phyloP scores from a whole-genome alignment of 2,113 vertebrate species.

The Rhynchopsitta pachyrhyncha region DNA sequence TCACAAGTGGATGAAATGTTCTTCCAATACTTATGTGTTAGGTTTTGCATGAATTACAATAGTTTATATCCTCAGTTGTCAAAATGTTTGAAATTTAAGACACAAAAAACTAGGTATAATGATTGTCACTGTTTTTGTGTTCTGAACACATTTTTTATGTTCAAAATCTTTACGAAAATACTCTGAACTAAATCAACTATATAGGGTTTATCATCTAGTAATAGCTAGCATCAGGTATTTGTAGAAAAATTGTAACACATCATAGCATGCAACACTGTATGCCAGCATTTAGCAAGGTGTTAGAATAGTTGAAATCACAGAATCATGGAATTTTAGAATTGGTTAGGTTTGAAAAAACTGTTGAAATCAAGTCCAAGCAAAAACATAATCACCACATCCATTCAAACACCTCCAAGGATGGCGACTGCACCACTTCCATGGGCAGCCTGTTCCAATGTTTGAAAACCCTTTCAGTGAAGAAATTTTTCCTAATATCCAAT shows the following conservation, averaged over 20 bases:
- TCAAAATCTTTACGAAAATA: background rate
- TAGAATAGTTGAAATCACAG: background rate
- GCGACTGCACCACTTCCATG: background rate
- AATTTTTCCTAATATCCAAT: background rate
- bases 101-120: background rate
- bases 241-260: background rate
- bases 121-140: background rate
- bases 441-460: background rate
- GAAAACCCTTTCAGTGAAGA: fast-evolving
- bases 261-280: background rate
- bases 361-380: background rate
- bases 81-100: background rate
- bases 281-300: background rate
- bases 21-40: background rate
- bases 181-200: fast-evolving
- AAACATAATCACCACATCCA: background rate
- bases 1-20: background rate
- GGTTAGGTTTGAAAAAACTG: background rate
- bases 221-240: background rate
- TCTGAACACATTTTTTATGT: background rate
- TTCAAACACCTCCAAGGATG: background rate
- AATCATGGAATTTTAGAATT: background rate
- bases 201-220: background rate
- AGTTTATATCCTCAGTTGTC: background rate
- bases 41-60: background rate